Percentiles rank a stretch among this genome's conserved stretches.
Evolutionary conservation across 2,797 vertebrate species (phyloP).

Genomic region (Peromyscus melanophrys): DNA sequence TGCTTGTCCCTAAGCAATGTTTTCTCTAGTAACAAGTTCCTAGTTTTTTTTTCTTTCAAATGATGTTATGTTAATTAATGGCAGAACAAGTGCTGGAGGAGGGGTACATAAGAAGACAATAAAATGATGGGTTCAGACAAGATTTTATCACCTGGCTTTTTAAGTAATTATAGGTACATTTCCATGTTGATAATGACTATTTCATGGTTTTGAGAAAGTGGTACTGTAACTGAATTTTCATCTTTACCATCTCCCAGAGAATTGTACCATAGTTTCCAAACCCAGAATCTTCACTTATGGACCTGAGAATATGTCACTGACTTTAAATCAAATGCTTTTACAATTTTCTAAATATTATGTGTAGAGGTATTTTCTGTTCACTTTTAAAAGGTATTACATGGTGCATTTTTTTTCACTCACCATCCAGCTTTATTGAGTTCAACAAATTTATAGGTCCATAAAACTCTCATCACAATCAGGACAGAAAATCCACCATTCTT

Average conservation of each 20-base stretch:
- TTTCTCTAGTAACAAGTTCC: constrained; percentile 86
- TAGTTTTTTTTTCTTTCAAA: constrained; percentile 85
- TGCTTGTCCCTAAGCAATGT: constrained; percentile 85
- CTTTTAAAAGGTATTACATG: neutral
- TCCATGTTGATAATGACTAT: constrained; percentile 80
- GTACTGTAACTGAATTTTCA: constrained; percentile 80
- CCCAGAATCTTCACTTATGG: neutral
- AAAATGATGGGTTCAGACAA: constrained; percentile 85
- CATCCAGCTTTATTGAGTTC: neutral
- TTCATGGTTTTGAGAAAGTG: constrained; percentile 76
- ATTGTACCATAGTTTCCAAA: constrained; percentile 55
- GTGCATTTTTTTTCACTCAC: neutral
- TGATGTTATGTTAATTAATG: constrained; percentile 87
- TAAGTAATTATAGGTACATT: constrained; percentile 83
- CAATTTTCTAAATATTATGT: neutral
- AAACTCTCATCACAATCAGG: neutral
- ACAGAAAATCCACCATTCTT: neutral
- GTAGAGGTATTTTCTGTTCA: neutral
- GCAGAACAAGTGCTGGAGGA: constrained; percentile 85
- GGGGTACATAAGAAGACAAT: constrained; percentile 85
- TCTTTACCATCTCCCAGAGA: constrained; percentile 67
- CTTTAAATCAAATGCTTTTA: neutral
- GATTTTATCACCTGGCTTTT: constrained; percentile 82
- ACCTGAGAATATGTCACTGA: neutral
- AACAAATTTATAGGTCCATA: neutral